Base-by-base conservation (phyloP, 1,140 invertebrate genomes). In the Micrasema longulum region DNA sequence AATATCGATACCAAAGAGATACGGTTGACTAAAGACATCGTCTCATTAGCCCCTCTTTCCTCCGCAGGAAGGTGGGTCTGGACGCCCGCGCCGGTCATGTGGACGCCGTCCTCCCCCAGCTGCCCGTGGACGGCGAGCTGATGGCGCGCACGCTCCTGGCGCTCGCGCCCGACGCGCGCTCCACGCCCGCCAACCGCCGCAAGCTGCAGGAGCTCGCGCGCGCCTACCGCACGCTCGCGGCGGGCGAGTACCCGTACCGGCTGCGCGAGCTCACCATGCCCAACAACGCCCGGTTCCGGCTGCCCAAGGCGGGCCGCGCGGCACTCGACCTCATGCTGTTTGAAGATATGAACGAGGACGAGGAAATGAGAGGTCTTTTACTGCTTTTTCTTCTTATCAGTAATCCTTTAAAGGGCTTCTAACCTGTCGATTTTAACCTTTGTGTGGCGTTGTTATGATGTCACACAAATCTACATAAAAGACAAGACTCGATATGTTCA, bases 81-180 rank as follows among this genome's bases (percentile, higher is more conserved):
- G 94, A 95, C 87, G 93, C 93, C 18, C 84, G 94, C 62, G 93
- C 93, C 23, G 94, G 93, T 9, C 86, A 85, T 75, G 91, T 95
- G 1, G 85, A 93, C 81, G 91, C 93, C 0, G 82, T 87, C 50
- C 85, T 95, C 71, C 87, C 89, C 0, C 89, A 91, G 77, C 81
- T 95, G 47, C 85, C 87, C 22, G 89, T 94, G 26, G 85, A 91
- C 76, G 81, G 88, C 1, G 75, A 78, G 38, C 69, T 81, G 64
- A 80, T 93, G 12, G 81, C 80, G 0, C 73, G 80, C 0, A 74
- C 87, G 69, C 74, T 91, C 26, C 72, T 74, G 1, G 23, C 82
- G 36, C 79, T 83, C 67, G 43, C 71, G 26, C 12, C 55, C 0
- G 57, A 73, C 36, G 43, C 45, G 4, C 36, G 67, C 18, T 69